Conservation (phyloP, 2,797 vertebrate genomes). For the Pangasius krempfi region DNA sequence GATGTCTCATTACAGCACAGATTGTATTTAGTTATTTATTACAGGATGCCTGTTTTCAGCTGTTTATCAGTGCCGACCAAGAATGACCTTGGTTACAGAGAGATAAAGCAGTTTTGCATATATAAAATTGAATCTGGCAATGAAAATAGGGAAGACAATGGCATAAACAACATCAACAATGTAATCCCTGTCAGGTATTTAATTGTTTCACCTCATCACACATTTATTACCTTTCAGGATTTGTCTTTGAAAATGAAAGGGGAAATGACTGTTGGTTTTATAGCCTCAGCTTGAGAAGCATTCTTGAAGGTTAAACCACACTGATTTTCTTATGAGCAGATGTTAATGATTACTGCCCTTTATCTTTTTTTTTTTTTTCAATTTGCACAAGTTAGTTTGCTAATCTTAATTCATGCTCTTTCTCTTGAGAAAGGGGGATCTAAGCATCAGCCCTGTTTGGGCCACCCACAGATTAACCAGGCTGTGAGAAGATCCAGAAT, state of each 20-base stretch:
- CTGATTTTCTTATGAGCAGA: not conserved
- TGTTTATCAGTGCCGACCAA: slow-evolving; percentile 44
- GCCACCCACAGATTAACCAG: slow-evolving; percentile 68
- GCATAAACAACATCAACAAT: slow-evolving; percentile 22
- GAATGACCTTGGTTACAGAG: slow-evolving; percentile 47
- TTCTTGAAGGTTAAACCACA: not conserved
- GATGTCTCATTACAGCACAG: slow-evolving; percentile 52
- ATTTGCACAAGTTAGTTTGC: not conserved
- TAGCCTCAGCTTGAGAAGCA: not conserved
- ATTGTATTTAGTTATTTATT: slow-evolving; percentile 50
- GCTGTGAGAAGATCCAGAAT: slow-evolving; percentile 60
- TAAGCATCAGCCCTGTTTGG: slow-evolving; percentile 68
- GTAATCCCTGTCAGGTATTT: slow-evolving; percentile 17
- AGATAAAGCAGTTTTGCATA: slow-evolving; percentile 41
- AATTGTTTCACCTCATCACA: slow-evolving; percentile 2
- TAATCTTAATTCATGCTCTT: slow-evolving; percentile 31
- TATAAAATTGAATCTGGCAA: slow-evolving; percentile 24
- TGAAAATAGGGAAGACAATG: not conserved
- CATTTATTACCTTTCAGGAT: slow-evolving; percentile 5
- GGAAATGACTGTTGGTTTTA: slow-evolving; percentile 25
- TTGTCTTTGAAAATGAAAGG: slow-evolving; percentile 23
- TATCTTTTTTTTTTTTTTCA: slow-evolving; percentile 17
- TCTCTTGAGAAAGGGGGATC: slow-evolving; percentile 48
- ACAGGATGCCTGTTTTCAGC: slow-evolving; percentile 38
- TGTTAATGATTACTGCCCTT: slow-evolving; percentile 20